These are phyloP conservation scores for Bombus cullumanus DNA, from an alignment of 1,140 invertebrate genomes.

Conservation along the genomic window DNA sequence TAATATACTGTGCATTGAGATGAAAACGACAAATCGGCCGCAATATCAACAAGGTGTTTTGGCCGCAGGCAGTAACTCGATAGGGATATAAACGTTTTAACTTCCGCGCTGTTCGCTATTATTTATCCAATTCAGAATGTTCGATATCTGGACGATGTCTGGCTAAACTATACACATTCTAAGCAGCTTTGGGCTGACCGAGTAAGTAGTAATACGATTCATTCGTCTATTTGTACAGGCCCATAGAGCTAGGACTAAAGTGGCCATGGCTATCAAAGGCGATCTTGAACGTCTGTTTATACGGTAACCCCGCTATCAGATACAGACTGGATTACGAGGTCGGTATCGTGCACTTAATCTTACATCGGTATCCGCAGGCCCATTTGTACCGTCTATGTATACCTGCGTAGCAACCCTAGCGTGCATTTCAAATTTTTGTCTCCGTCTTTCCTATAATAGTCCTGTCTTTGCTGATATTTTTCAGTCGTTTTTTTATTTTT, in stretches of 20 bases:
- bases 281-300: slow-evolving; percentile 68
- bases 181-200: slow-evolving; percentile 35
- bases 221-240: slow-evolving; percentile 62
- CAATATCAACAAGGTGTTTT: slow-evolving; percentile 49
- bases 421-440: background rate
- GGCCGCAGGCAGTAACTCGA: slow-evolving; percentile 27
- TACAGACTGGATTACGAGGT: slow-evolving; percentile 68
- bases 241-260: slow-evolving; percentile 45
- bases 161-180: slow-evolving; percentile 30
- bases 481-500: no score
- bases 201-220: slow-evolving; percentile 57
- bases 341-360: slow-evolving; percentile 67
- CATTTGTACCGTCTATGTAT: slow-evolving; percentile 53
- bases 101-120: slow-evolving; percentile 41
- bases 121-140: slow-evolving; percentile 42
- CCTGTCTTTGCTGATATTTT: no score
- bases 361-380: slow-evolving; percentile 65
- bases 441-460: background rate
- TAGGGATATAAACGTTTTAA: slow-evolving; percentile 39
- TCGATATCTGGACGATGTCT: slow-evolving; percentile 40
- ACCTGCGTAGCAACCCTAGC: background rate
- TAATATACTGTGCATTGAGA: slow-evolving; percentile 26
- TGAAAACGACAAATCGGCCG: slow-evolving; percentile 41
- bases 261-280: slow-evolving; percentile 61
- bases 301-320: slow-evolving; percentile 67